Evolutionary conservation across 23 tunicate genomes (phyloP), one percentile per base, ranked within the genome.

Genomic region (Halocynthia aurantium): DNA sequence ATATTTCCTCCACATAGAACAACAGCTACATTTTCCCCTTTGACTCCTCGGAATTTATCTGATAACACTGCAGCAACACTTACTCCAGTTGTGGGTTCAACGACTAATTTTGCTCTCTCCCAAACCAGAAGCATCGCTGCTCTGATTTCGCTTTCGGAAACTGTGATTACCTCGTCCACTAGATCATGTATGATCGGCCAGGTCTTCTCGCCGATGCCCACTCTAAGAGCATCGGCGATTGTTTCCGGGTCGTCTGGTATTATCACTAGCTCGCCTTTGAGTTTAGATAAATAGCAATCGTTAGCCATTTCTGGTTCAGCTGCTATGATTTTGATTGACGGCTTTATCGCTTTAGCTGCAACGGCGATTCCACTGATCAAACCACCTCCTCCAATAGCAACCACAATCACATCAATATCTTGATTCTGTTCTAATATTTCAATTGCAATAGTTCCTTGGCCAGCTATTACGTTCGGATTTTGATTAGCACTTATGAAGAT

Each of bases 301-400:
- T 87, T 84, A 57, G 93, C 98, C n/a, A 12, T 67, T 80, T 80
- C 89, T 6, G 98, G 98, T 81, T 93, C 98, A 52, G 98, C 98
- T 7, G 94, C 98, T 67, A 77, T 53, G 15, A 93, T 67, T 63
- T 87, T 93, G 8, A 87, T 84, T 8, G 88, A 76, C 8, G 98
- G 98, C 61, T 88, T 87, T 7, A 87, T 67, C 0, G 83, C 53
- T 77, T 84, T 87, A 6, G 93, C 88, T 12, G 94, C 94, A 54
- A 84, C 80, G 15, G 94, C 84, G 8, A 93, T 84, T 6, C 97
- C 97, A 57, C 90, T 85, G 8, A 91, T 85, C 87, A 91, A 70
- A 10, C 97, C 91, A 6, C 97, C 97, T 10, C 97, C 97, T 6
- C 97, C 97, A 76, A 91, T 91, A 51, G 97, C 84, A 6, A 76